Base-by-base conservation (phyloP, 2,888 invertebrate species). In the Cremastinae sp. region DNA sequence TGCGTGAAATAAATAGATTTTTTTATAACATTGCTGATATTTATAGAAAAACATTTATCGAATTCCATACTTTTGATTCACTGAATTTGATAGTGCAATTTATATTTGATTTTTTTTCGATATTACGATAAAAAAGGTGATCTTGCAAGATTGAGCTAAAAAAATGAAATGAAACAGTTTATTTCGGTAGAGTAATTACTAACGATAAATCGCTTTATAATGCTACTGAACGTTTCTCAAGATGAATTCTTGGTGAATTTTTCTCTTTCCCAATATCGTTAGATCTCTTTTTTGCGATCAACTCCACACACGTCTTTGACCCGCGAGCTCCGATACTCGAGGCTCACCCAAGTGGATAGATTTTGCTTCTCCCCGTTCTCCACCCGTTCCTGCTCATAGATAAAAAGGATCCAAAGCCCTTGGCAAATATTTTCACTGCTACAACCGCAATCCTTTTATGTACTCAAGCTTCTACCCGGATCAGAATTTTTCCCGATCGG, bases 401-500 rank as follows among this genome's bases (percentile, higher is more conserved):
- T 45, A 74, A 77, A 65, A 65, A 70, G 69, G 61, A 74, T 56
- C 74, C 56, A 18, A 64, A 61, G 61, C 61, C 80, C 71, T 82
- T 71, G 73, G 83, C 82, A 85, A 85, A 85, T 84, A 84, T 85
- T 85, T 83, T 79, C 81, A 80, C 81, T 78, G 74, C 75, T 78
- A 68, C 75, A 78, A 61, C 69, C 65, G 70, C 74, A 73, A 81
- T 78, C 75, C 78, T 78, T 55, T 69, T 75, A 58, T 62, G 37
- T 55, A 61, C 70, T 37, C 61, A 59, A 59, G 51, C 62, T 62
- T 55, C 69, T 64, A 61, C 74, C 39, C 47, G 28, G 28, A 53
- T 12, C 4, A 16, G 28, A 47, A 58, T 77, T 65, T 69, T 70
- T 14, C 41, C 51, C 59, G 12, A 53, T 53, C 81, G 79, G 75